phyloP scores from a whole-genome alignment of 2,113 vertebrate genomes.

The Antennarius striatus region DNA sequence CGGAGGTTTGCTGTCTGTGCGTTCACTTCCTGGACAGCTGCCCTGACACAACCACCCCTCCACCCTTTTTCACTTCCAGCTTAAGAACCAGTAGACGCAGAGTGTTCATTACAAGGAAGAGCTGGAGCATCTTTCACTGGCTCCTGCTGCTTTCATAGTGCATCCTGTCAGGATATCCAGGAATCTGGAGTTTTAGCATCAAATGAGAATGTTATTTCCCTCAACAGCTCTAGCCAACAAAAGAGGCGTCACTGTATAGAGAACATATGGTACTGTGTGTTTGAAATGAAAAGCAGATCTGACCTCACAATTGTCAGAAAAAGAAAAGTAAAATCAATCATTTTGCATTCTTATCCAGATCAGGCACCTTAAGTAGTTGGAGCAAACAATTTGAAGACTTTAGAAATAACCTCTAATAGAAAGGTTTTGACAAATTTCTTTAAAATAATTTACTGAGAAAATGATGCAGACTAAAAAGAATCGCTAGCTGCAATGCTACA shows the following conservation, averaged over 20 bases:
- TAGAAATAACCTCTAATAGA: no score
- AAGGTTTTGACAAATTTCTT: no score
- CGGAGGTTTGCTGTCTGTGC: constrained; percentile 24
- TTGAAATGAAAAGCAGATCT: constrained; percentile 13
- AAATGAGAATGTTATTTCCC: constrained; percentile 44
- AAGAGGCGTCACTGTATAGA: constrained; percentile 16
- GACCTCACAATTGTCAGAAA: neutral
- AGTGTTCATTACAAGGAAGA: constrained; percentile 43
- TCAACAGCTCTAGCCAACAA: constrained; percentile 33
- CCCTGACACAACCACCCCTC: neutral
- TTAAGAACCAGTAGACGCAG: constrained; percentile 2
- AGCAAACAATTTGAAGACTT: no score
- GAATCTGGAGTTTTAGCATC: constrained; percentile 54
- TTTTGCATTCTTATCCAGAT: no score
- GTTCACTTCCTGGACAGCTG: constrained; percentile 61
- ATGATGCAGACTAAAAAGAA: no score
- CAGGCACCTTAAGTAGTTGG: no score
- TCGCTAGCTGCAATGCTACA: no score
- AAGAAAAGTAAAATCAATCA: no score
- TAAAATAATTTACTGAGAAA: no score
- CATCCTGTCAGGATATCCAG: constrained; percentile 71
- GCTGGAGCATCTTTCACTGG: constrained; percentile 25
- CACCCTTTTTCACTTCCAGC: constrained; percentile 24
- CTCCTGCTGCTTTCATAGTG: constrained; percentile 23
- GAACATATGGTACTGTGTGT: constrained; percentile 9